A percentile compares a stretch with the other conserved stretches of the same genome.
phyloP scores from a whole-genome alignment of 2,797 vertebrate species.

The Prionace glauca region DNA sequence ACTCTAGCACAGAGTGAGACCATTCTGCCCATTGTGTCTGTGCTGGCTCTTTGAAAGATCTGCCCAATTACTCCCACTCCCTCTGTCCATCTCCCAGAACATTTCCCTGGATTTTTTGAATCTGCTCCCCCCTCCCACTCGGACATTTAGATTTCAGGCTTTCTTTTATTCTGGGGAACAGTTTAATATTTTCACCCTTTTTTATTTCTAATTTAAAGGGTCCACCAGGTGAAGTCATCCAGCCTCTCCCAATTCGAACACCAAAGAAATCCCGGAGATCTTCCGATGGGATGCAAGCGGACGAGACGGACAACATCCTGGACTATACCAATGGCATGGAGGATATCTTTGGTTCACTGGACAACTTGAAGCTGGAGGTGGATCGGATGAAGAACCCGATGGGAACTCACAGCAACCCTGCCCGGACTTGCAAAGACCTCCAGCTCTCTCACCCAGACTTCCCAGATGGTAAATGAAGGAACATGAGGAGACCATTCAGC shows the following conservation, averaged over 20 bases:
- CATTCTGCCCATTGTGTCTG: not conserved
- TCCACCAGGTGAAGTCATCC: constrained; percentile 89
- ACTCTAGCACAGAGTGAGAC: not conserved
- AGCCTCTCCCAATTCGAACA: constrained; percentile 84
- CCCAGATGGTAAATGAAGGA: constrained; percentile 74
- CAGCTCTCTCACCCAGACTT: constrained; percentile 94
- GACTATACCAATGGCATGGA: constrained; percentile 94
- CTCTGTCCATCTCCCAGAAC: not conserved
- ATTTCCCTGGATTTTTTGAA: not conserved
- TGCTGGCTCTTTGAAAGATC: not conserved
- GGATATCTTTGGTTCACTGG: constrained; percentile 86
- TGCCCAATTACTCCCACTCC: not conserved
- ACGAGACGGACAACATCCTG: constrained; percentile 67
- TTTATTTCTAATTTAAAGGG: constrained; percentile 60
- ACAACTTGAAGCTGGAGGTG: constrained; percentile 90
- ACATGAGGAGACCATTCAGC: not conserved
- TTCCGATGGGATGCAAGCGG: constrained; percentile 70
- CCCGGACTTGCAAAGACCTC: constrained; percentile 90
- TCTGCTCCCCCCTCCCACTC: not conserved
- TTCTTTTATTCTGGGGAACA: not conserved
- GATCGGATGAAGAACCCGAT: constrained; percentile 97
- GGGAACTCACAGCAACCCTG: constrained; percentile 90
- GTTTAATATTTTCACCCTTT: not conserved
- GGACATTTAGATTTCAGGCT: not conserved
- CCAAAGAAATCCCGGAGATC: constrained; percentile 81